A percentile compares a stretch with the other conserved stretches of the same genome.
phyloP scores from a whole-genome alignment of 2,113 vertebrate species.

The Ptilonorhynchus violaceus region DNA sequence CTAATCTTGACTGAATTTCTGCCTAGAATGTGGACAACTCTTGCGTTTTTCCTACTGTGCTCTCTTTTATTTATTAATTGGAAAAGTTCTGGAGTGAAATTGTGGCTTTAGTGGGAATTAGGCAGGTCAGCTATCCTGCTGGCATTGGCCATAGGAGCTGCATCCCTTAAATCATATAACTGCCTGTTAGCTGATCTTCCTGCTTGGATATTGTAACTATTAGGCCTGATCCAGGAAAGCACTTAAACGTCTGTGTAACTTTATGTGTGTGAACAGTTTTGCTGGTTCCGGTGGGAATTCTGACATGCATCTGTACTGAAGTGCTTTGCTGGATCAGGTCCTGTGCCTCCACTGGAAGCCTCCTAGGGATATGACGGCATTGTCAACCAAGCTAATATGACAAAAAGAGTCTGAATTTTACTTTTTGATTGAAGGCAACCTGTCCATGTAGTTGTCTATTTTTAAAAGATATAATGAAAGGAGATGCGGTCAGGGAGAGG shows the following conservation, averaged over 20 bases:
- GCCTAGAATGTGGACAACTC: neutral
- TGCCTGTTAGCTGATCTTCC: neutral
- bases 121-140: neutral
- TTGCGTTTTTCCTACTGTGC: neutral
- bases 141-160: neutral
- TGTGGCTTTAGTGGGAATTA: neutral
- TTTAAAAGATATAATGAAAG: neutral
- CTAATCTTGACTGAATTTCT: neutral
- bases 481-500: neutral
- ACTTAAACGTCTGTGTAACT: neutral
- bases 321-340: constrained; percentile 19
- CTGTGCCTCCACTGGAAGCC: neutral
- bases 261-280: neutral
- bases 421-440: neutral
- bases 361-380: neutral
- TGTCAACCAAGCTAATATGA: constrained; percentile 7
- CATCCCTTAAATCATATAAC: neutral
- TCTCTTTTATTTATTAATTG: neutral
- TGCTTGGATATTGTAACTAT: neutral
- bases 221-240: constrained; percentile 21
- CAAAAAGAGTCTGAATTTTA: neutral
- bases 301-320: neutral
- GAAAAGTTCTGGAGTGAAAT: neutral
- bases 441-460: neutral
- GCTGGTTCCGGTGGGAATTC: neutral